Evolutionary conservation across 2,888 invertebrate genomes (phyloP).

Genomic region (Nowickia ferox): DNA sequence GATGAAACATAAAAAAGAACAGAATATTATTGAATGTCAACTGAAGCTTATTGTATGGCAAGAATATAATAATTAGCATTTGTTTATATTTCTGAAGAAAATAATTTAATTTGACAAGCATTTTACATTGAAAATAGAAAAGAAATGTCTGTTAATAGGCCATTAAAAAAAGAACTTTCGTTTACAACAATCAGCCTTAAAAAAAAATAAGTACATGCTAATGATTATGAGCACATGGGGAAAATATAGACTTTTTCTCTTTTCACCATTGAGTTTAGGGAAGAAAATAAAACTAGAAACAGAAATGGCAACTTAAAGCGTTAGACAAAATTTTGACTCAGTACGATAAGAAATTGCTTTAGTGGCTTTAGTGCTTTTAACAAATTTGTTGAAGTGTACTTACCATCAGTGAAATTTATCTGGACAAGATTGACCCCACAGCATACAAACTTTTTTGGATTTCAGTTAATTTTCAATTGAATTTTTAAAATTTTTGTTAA

Average conservation of each 20-base stretch:
- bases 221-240: slow-evolving; percentile 20
- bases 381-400: no score
- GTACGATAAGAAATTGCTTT: no score
- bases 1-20: not conserved
- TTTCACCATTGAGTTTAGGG: slow-evolving; percentile 38
- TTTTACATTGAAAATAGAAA: slow-evolving; percentile 27
- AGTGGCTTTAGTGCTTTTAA: no score
- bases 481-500: no score
- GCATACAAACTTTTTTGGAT: no score
- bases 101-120: not conserved
- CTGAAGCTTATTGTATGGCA: not conserved
- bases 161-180: slow-evolving; percentile 61
- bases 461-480: no score
- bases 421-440: no score
- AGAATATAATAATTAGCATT: slow-evolving; percentile 15
- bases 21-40: not conserved
- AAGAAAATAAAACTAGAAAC: not conserved
- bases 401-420: no score
- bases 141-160: slow-evolving; percentile 61
- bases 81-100: not conserved
- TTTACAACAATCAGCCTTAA: slow-evolving; percentile 46
- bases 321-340: not conserved
- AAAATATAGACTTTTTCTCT: slow-evolving; percentile 3
- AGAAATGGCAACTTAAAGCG: no score
- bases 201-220: slow-evolving; percentile 13